These are phyloP conservation scores for Ceratitis capitata DNA, from an alignment of 1,140 invertebrate genomes.

Conservation along the genomic window DNA sequence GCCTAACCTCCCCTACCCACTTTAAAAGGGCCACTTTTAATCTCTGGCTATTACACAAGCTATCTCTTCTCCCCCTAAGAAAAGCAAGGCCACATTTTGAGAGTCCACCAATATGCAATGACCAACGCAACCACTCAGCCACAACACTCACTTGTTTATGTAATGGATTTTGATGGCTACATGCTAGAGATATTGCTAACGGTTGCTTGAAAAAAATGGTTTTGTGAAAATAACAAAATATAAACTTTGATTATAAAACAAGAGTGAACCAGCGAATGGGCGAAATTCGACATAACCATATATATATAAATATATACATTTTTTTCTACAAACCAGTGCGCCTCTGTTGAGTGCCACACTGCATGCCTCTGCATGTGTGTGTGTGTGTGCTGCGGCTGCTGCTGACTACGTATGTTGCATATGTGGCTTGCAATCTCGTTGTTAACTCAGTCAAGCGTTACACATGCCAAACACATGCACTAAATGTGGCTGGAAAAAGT, in stretches of 20 bases:
- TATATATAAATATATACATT: too few species aligned
- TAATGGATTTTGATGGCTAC: conserved; percentile 15
- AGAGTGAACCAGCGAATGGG: not conserved
- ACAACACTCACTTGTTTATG: not conserved
- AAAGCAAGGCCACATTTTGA: not conserved
- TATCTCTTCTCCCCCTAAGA: not conserved
- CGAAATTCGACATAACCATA: not conserved
- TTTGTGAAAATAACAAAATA: not conserved
- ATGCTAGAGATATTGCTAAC: not conserved
- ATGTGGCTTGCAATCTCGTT: not conserved
- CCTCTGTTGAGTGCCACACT: not conserved
- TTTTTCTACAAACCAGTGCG: not conserved
- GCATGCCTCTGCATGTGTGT: too few species aligned
- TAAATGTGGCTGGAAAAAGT: not conserved
- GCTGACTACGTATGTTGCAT: too few species aligned
- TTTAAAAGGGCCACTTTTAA: not conserved
- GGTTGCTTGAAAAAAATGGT: not conserved
- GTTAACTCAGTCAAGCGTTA: conserved; percentile 4
- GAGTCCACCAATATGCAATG: not conserved
- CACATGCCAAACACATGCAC: not conserved
- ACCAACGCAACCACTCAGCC: not conserved
- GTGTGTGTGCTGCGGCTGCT: too few species aligned
- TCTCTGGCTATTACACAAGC: not conserved
- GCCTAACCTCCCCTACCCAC: too few species aligned
- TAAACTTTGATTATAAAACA: not conserved